Conservation (phyloP, 2,113 vertebrate species). For the Phocoena sinus region DNA sequence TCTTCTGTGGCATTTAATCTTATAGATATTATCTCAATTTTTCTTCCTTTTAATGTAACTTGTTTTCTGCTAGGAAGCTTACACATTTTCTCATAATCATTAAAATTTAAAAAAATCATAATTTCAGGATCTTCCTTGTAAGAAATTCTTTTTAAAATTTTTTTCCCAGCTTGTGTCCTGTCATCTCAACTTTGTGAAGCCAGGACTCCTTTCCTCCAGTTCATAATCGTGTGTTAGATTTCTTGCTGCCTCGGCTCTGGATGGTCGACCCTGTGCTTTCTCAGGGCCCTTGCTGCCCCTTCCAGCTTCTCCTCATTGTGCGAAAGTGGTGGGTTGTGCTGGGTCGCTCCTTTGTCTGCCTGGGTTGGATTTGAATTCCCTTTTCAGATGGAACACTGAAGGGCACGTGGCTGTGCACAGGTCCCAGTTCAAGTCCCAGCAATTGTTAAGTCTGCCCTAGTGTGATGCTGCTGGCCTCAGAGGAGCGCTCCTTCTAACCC, state of each 20-base stretch:
- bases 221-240: fast-evolving
- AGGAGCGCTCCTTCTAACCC: neutral
- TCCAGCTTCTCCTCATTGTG: neutral
- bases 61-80: neutral
- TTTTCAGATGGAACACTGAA: neutral
- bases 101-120: neutral
- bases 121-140: neutral
- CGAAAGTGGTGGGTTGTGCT: fast-evolving
- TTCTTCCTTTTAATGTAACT: neutral
- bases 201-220: neutral
- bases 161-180: neutral
- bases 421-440: neutral
- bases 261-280: neutral
- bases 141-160: neutral
- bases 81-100: neutral
- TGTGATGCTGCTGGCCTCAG: too few relatives aligned
- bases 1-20: neutral
- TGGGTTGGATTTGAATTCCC: neutral
- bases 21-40: neutral
- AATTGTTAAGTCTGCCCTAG: too few relatives aligned
- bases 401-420: neutral
- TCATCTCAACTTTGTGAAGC: neutral
- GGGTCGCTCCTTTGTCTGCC: neutral
- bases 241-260: neutral
- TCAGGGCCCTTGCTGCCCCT: neutral